phyloP scores from a whole-genome alignment of 1,140 invertebrate genomes.

The Paraescarpia echinospica region DNA sequence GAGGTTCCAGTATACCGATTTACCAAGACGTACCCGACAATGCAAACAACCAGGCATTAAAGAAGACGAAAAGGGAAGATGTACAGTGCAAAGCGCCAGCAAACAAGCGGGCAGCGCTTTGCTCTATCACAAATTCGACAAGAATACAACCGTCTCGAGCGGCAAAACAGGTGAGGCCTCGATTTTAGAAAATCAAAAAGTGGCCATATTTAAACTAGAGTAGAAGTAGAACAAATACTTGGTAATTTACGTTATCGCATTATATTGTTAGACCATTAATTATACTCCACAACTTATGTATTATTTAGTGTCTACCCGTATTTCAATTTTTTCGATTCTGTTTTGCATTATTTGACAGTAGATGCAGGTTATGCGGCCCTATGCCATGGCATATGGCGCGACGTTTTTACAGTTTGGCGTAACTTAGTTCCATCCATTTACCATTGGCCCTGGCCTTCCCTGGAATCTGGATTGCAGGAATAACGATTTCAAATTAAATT shows the following conservation, averaged over 20 bases:
- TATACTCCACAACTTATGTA: background rate
- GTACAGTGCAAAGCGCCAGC: constrained; percentile 26
- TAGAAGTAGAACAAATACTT: background rate
- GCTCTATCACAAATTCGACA: constrained; percentile 45
- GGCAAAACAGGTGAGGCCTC: constrained; percentile 36
- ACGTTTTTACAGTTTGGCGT: background rate
- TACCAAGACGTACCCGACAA: constrained; percentile 2
- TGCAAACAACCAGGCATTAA: constrained; percentile 19
- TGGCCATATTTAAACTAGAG: constrained; percentile 27
- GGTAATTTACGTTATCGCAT: background rate
- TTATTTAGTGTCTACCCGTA: background rate
- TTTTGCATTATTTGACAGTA: background rate
- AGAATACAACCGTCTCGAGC: constrained; percentile 48
- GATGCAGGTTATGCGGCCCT: background rate
- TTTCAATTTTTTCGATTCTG: background rate
- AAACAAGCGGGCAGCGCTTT: constrained; percentile 47
- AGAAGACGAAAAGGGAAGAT: constrained; percentile 23
- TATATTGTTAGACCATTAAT: constrained; percentile 19
- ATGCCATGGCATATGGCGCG: background rate
- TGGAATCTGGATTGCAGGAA: no score
- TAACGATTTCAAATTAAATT: background rate
- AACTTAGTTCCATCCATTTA: no score
- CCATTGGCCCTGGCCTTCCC: no score
- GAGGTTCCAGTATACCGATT: background rate
- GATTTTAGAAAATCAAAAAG: background rate